Percentiles rank a stretch among this genome's conserved stretches.
phyloP scores from a whole-genome alignment of 1,140 invertebrate genomes.

The Drosophila paulistorum region DNA sequence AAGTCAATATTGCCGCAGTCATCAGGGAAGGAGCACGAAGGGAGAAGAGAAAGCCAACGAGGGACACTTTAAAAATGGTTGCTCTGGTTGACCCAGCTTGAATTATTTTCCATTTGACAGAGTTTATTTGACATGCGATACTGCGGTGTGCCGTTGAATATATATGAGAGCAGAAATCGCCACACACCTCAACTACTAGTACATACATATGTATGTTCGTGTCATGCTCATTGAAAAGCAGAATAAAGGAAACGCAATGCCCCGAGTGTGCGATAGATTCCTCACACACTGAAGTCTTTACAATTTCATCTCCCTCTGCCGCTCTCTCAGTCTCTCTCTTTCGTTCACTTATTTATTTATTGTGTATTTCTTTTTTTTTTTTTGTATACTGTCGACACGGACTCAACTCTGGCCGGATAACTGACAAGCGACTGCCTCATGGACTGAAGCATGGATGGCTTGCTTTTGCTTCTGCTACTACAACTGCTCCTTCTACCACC shows the following conservation, averaged over 20 bases:
- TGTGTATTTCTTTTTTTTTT: conserved; percentile 32
- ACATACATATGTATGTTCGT: conserved; percentile 24
- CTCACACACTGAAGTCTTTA: conserved; percentile 5
- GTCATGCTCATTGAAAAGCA: conserved; percentile 39
- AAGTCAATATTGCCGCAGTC: conserved; percentile 52
- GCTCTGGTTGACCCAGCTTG: conserved; percentile 38
- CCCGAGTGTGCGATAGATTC: conserved; percentile 52
- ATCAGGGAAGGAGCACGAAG: background rate
- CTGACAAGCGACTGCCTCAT: conserved; percentile 27
- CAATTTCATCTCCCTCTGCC: background rate
- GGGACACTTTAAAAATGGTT: conserved; percentile 45
- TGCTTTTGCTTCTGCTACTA: background rate
- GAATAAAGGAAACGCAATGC: conserved; percentile 52
- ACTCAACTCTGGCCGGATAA: conserved; percentile 34
- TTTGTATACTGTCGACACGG: conserved; percentile 28
- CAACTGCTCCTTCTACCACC: conserved; percentile 30
- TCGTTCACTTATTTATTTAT: conserved; percentile 65
- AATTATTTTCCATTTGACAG: conserved; percentile 68
- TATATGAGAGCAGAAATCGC: conserved; percentile 20
- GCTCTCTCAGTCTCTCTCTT: background rate
- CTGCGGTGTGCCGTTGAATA: conserved; percentile 36
- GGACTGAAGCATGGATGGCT: conserved; percentile 6
- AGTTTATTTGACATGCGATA: conserved; percentile 64
- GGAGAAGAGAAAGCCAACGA: conserved; percentile 27
- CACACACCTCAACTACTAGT: conserved; percentile 37